phyloP scores from a whole-genome alignment of 2,888 invertebrate genomes.

The Parnassius mnemosyne region DNA sequence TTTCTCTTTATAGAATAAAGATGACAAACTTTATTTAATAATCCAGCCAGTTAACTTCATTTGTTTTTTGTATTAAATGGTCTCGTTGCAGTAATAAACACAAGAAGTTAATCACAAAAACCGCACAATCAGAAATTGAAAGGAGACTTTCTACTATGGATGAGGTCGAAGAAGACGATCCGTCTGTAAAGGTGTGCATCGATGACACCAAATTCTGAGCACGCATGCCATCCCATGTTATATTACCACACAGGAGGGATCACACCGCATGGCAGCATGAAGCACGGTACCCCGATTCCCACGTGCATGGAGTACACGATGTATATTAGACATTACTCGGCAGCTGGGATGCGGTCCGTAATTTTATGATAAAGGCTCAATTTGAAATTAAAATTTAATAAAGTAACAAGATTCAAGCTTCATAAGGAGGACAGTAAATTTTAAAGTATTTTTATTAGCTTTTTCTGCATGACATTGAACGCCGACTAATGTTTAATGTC shows the following conservation, averaged over 20 bases:
- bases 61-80: not conserved
- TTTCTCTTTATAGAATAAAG: too few relatives aligned
- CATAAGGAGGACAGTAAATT: too few relatives aligned
- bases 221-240: conserved; percentile 36
- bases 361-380: too few relatives aligned
- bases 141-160: conserved; percentile 91
- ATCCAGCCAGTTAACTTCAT: not conserved
- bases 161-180: conserved; percentile 91
- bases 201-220: conserved; percentile 75
- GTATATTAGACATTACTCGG: conserved; percentile 24
- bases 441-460: too few relatives aligned
- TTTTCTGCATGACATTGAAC: conserved; percentile 2
- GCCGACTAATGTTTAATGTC: conserved; percentile 27
- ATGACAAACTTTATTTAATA: too few relatives aligned
- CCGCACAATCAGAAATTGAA: conserved; percentile 81
- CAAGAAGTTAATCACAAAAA: conserved; percentile 86
- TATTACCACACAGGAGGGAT: conserved; percentile 36
- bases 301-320: conserved; percentile 35
- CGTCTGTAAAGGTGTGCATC: conserved; percentile 74
- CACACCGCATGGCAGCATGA: conserved; percentile 46
- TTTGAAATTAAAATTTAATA: too few relatives aligned
- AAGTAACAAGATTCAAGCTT: too few relatives aligned
- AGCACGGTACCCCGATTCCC: conserved; percentile 43
- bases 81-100: conserved; percentile 76
- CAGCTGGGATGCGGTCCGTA: not conserved